These are phyloP conservation scores for Babylonia areolata DNA, from an alignment of 1,140 invertebrate genomes.

Conservation along the genomic window DNA sequence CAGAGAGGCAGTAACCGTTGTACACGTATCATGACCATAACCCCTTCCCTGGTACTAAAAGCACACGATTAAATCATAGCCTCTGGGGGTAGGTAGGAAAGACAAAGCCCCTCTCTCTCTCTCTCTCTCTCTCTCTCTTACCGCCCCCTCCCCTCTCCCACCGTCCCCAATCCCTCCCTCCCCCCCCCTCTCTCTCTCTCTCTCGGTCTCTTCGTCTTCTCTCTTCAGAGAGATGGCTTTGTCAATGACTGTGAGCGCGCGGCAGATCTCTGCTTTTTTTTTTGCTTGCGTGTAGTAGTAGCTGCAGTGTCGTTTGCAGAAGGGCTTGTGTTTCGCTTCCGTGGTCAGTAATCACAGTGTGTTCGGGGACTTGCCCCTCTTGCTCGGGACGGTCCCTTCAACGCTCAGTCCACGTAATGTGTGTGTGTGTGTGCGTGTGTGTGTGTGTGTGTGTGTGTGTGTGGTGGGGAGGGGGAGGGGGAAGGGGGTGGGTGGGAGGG, in stretches of 20 bases:
- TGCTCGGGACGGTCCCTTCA: too few relatives aligned
- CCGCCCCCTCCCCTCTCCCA: too few relatives aligned
- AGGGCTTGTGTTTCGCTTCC: neutral
- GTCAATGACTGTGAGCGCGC: too few relatives aligned
- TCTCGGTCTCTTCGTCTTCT: too few relatives aligned
- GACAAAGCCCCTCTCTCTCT: neutral
- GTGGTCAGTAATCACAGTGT: neutral
- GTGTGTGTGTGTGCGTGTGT: constrained; percentile 17
- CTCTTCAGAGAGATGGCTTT: too few relatives aligned
- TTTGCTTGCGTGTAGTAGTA: too few relatives aligned
- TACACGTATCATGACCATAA: neutral
- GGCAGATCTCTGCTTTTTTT: neutral
- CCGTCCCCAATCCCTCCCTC: neutral
- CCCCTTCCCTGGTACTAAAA: neutral
- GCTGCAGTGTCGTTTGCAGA: neutral
- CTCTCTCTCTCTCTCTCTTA: neutral
- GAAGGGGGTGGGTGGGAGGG: neutral
- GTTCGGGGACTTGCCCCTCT: neutral
- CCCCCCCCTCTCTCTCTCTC: neutral
- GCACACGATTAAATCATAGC: too few relatives aligned
- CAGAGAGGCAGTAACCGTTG: neutral
- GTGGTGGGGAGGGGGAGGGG: too few relatives aligned
- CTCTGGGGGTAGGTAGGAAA: too few relatives aligned
- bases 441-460: too few relatives aligned
- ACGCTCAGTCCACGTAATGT: too few relatives aligned